A percentile compares a stretch with the other conserved stretches of the same genome.
phyloP scores from a whole-genome alignment of 2,888 invertebrate species.

The Chironomus tentans region DNA sequence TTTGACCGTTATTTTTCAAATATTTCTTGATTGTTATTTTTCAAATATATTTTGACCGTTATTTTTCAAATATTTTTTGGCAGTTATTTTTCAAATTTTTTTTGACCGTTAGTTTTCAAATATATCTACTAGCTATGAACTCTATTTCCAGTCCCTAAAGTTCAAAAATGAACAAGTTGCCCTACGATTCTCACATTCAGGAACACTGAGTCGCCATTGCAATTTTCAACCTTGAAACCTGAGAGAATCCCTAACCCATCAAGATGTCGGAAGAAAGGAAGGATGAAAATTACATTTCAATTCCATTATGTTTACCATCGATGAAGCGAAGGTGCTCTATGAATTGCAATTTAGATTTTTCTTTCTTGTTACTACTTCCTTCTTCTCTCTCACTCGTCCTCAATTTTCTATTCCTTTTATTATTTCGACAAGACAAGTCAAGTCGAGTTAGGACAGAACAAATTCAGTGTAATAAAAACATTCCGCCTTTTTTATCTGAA shows the following conservation, averaged over 20 bases:
- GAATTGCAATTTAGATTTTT: neutral
- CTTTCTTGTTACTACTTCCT: neutral
- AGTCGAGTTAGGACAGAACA: neutral
- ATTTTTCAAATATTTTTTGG: no score
- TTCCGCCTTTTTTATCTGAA: neutral
- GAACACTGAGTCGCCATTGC: no score
- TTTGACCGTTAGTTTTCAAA: no score
- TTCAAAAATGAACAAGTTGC: no score
- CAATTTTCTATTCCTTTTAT: neutral
- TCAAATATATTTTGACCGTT: no score
- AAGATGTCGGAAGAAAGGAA: neutral
- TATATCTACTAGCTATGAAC: no score
- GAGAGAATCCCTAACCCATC: neutral
- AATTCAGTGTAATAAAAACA: neutral
- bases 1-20: no score
- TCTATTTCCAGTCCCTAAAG: no score
- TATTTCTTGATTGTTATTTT: no score
- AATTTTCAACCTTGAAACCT: no score
- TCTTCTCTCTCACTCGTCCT: neutral
- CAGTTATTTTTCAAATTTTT: no score
- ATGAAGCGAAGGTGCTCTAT: neutral
- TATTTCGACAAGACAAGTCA: neutral
- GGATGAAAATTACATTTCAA: slow-evolving; percentile 17
- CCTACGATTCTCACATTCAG: no score
- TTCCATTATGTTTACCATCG: slow-evolving; percentile 2